Evolutionary conservation across 2,113 vertebrate species (phyloP), one percentile per base, ranked within the genome.

Genomic region (Cynopterus brachyotis): DNA sequence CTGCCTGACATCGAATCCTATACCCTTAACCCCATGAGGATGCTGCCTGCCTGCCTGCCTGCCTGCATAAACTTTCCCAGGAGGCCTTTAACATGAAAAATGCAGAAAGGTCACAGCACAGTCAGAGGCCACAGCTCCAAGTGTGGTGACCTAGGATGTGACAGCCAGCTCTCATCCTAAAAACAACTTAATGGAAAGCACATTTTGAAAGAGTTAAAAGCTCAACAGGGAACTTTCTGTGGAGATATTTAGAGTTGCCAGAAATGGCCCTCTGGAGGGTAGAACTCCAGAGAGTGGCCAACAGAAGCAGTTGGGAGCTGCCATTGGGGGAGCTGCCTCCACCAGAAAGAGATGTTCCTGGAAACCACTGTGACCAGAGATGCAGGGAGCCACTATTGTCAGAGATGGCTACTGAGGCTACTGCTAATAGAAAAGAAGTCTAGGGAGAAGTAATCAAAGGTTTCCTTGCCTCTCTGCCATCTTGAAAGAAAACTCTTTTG

Each of bases 141-240:
- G 42, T 64, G 32, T 80, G 70, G 45, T 53, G 28, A 73, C 81
- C 84, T 67, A 42, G 40, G 40, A 87, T 79, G 62, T 73, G 26
- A 72, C 66, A 9, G n/a, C n/a, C 84, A 89, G 13, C 9, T 72
- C 47, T 73, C 47, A 80, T 94, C n/a, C 11, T 81, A 55, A 91
- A 96, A 89, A 60, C 35, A 81, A 20, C 15, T 76, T 32, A 15
- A 2, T 12, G 19, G 35, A 72, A 96, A 94, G 26, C 40, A 79
- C 50, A 78, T 94, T 95, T 96, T 92, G 55, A 67, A 66, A 94
- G 32, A 87, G 22, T 7, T n/a, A 45, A 88, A 85, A 32, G 30
- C 40, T 94, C 35, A 60, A 67, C 9, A 47, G 90, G 50, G 19
- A 73, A 60, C 9, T 86, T 92, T 94, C 32, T 66, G 13, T 92